These are phyloP conservation scores for Montipora capricornis DNA, from an alignment of 64 coral and sea anemone genomes.

Conservation along the genomic window DNA sequence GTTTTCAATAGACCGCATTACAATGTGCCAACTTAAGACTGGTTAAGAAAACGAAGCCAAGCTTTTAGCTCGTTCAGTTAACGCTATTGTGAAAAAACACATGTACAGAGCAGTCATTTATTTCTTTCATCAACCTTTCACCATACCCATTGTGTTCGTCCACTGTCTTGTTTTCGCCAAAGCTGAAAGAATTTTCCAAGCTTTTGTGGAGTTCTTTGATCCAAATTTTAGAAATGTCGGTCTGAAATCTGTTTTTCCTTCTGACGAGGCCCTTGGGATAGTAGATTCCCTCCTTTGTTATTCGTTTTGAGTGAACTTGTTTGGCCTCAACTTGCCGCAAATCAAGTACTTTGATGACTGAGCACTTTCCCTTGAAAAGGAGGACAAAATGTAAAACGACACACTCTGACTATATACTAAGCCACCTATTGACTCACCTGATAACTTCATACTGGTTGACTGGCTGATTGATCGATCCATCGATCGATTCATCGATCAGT, in stretches of 20 bases:
- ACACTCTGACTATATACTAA: background rate
- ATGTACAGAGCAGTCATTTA: too few relatives aligned
- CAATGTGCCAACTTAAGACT: too few relatives aligned
- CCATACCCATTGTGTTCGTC: conserved; percentile 66
- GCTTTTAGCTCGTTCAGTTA: too few relatives aligned
- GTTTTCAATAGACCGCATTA: too few relatives aligned
- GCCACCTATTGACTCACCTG: background rate
- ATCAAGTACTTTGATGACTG: conserved; percentile 88
- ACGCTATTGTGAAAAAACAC: too few relatives aligned
- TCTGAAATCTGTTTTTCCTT: conserved; percentile 42
- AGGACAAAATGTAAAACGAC: background rate
- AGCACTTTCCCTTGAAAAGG: conserved; percentile 84
- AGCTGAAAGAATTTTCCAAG: conserved; percentile 70
- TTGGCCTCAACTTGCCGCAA: conserved; percentile 22
- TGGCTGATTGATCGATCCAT: background rate
- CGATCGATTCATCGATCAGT: too few relatives aligned
- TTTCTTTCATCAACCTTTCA: conserved; percentile 1
- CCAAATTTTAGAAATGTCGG: conserved; percentile 63
- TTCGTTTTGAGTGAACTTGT: background rate
- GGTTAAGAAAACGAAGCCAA: too few relatives aligned
- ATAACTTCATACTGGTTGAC: too few relatives aligned
- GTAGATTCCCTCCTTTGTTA: conserved; percentile 35
- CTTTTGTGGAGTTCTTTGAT: conserved; percentile 81
- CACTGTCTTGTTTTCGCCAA: conserved; percentile 73
- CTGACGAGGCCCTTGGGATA: conserved; percentile 18